These are phyloP conservation scores for Ruditapes philippinarum DNA, from an alignment of 1,140 invertebrate genomes.

Conservation along the genomic window DNA sequence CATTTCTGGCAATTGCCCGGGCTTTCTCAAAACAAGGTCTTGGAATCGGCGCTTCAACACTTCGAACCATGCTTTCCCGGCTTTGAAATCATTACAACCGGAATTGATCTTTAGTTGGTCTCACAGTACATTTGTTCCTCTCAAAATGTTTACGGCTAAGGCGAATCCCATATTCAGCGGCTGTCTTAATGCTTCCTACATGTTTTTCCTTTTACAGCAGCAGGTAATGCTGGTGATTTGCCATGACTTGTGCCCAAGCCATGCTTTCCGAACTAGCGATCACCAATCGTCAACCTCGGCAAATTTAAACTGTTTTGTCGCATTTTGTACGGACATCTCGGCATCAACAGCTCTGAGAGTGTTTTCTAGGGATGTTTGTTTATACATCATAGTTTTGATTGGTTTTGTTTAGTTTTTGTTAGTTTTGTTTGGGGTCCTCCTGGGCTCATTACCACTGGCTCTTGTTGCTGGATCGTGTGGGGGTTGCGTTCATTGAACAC, in stretches of 20 bases:
- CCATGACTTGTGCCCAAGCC: background rate
- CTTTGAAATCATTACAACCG: slow-evolving; percentile 26
- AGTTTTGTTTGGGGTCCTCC: too few relatives aligned
- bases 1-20: background rate
- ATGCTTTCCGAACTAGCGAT: background rate
- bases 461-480: too few relatives aligned
- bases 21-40: slow-evolving; percentile 8
- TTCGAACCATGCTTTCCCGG: slow-evolving; percentile 53
- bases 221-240: background rate
- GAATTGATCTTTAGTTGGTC: background rate
- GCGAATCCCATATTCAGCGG: background rate
- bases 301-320: background rate
- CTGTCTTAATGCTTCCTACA: background rate
- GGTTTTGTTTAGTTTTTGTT: too few relatives aligned
- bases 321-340: background rate
- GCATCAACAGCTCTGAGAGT: background rate
- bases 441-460: too few relatives aligned
- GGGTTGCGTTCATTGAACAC: too few relatives aligned
- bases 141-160: background rate
- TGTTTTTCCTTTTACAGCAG: background rate
- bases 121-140: slow-evolving; percentile 4
- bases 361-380: background rate
- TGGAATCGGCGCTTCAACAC: background rate
- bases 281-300: slow-evolving; percentile 22
- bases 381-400: background rate